Evolutionary conservation across 2,888 invertebrate species (phyloP), one percentile per base, ranked within the genome.

Genomic region (Lingula anatina): DNA sequence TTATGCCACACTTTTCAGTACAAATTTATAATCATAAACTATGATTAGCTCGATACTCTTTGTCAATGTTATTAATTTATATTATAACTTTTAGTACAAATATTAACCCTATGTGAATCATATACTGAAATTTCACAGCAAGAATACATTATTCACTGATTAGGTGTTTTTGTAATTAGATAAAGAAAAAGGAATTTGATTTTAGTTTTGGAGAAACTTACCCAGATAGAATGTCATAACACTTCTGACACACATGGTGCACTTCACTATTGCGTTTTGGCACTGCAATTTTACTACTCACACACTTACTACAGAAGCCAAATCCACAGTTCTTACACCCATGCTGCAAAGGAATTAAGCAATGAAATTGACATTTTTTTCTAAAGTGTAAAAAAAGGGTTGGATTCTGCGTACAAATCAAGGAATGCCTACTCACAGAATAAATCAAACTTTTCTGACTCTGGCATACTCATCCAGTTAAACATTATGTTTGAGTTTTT

Each of bases 311-410:
- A 73, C 91, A 92, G 77, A 85, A 89, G 42, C 89, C 86, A 77
- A 86, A 86, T 27, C 89, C 89, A 78, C 91, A 92, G 65, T 83
- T 83, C 38, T 88, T 86, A 73, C 91, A 92, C 21, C 88, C 90
- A 79, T 84, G 82, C 90, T 90, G 78, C 57, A 83, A 56, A 39
- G 39, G 51, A 46, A 37, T 18, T n/a, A 54, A 43, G 15, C 9
- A 31, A 31, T 31, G 35, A 9, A 12, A 9, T 31, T 31, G n/a
- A n/a, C n/a, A n/a, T n/a, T n/a, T n/a, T n/a, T n/a, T n/a, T n/a
- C n/a, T n/a, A n/a, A n/a, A n/a, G n/a, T n/a, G n/a, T 31, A 31
- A 12, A 31, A n/a, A 31, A 9, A 31, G 35, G 35, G 35, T 31
- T 31, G 35, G 35, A 31, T 12, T 9, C 35, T 12, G 15, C n/a